These are phyloP conservation scores for Lineus longissimus DNA, from an alignment of 1,140 invertebrate genomes.

Conservation along the genomic window DNA sequence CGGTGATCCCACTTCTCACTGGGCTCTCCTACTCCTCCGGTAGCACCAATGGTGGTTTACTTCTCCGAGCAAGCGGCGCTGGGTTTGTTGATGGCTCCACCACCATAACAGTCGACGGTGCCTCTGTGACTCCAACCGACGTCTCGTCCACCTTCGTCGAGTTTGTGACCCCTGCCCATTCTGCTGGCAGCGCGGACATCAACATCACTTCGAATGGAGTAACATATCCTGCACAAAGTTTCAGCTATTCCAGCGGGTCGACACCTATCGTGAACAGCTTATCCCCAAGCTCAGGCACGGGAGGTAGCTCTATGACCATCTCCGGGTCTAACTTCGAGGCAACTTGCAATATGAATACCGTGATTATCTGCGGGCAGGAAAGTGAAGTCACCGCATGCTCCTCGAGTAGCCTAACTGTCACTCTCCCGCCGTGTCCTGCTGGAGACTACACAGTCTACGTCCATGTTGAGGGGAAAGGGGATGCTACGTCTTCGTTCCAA, in stretches of 20 bases:
- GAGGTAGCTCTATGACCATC: slow-evolving; percentile 13
- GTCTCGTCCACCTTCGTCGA: neutral
- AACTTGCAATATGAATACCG: slow-evolving; percentile 12
- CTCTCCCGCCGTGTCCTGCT: neutral
- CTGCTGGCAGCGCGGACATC: neutral
- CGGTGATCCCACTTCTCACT: neutral
- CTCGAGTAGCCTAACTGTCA: neutral
- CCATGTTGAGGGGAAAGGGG: neutral
- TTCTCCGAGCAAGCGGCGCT: neutral
- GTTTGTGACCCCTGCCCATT: neutral
- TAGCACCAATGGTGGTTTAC: neutral
- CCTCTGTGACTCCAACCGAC: neutral
- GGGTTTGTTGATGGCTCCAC: neutral
- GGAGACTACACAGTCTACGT: neutral
- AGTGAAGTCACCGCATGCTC: slow-evolving; percentile 19
- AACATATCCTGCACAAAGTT: neutral
- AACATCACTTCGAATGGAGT: neutral
- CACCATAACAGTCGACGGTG: neutral
- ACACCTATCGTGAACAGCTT: neutral
- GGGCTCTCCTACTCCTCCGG: neutral
- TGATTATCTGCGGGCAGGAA: slow-evolving; percentile 25
- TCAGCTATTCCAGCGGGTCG: neutral
- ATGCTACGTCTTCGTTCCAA: neutral
- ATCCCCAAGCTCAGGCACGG: neutral
- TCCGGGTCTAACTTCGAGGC: slow-evolving; percentile 27